Conservation (phyloP, 2,113 vertebrate species). For the Colaptes auratus region DNA sequence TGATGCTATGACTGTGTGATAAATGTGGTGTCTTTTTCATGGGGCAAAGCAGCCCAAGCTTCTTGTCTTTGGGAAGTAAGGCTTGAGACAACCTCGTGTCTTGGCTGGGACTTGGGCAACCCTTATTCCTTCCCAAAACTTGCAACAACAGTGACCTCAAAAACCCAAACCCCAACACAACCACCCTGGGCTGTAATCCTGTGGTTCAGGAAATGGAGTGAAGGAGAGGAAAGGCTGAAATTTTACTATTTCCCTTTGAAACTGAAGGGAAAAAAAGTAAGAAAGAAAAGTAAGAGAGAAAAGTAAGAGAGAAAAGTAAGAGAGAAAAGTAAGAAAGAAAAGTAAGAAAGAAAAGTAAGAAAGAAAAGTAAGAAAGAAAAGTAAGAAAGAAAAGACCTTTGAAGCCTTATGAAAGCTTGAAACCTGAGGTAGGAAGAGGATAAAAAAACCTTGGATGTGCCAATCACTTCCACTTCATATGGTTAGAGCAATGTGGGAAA, state of each 20-base stretch:
- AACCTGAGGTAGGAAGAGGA: background rate
- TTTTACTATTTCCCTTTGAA: background rate
- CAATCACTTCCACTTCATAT: background rate
- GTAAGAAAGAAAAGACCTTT: background rate
- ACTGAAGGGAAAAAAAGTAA: too few relatives aligned
- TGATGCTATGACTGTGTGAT: fast-evolving
- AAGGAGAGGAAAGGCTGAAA: background rate
- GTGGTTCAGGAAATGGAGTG: background rate
- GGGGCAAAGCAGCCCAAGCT: fast-evolving
- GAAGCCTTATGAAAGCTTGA: background rate
- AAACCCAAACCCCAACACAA: too few relatives aligned
- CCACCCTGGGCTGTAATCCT: background rate
- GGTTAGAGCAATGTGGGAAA: background rate
- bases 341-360: too few relatives aligned
- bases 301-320: too few relatives aligned
- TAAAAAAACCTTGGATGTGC: background rate
- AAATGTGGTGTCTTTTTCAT: background rate
- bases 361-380: too few relatives aligned
- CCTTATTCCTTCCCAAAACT: background rate
- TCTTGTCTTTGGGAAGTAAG: background rate
- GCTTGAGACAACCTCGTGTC: background rate
- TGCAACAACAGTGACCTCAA: background rate
- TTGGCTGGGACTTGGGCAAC: background rate
- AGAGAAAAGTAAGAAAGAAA: too few relatives aligned
- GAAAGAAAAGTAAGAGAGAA: too few relatives aligned